phyloP scores from a whole-genome alignment of 2,797 vertebrate genomes.

The Phataginus tetradactyla region DNA sequence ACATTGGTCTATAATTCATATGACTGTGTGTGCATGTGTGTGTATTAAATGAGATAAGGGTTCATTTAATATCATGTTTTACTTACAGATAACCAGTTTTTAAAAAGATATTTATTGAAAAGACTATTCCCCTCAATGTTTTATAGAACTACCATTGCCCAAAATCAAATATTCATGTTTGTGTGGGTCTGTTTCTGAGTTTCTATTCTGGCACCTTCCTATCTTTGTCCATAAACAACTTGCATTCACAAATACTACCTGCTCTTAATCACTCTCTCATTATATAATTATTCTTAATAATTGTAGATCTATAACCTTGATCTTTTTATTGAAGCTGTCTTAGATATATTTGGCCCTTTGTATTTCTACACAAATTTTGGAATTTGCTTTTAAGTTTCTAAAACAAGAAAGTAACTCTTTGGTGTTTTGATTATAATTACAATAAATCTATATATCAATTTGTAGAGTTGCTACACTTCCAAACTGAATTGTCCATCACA shows the following conservation, averaged over 20 bases:
- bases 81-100: not conserved
- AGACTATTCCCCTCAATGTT: not conserved
- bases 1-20: not conserved
- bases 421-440: not conserved
- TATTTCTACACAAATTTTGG: not conserved
- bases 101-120: not conserved
- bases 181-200: not conserved
- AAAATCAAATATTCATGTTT: not conserved
- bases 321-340: not conserved
- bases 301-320: not conserved
- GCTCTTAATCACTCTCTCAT: not conserved
- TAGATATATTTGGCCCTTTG: not conserved
- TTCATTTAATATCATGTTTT: constrained; percentile 33
- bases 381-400: not conserved
- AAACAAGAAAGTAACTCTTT: not conserved
- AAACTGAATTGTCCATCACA: not conserved
- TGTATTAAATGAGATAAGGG: not conserved
- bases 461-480: not conserved
- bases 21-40: not conserved
- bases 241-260: not conserved
- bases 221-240: not conserved
- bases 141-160: not conserved
- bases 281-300: not conserved
- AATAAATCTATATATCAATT: not conserved
- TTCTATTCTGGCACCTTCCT: not conserved